Conservation (phyloP, 2,888 invertebrate species). For the Agelastica alni region DNA sequence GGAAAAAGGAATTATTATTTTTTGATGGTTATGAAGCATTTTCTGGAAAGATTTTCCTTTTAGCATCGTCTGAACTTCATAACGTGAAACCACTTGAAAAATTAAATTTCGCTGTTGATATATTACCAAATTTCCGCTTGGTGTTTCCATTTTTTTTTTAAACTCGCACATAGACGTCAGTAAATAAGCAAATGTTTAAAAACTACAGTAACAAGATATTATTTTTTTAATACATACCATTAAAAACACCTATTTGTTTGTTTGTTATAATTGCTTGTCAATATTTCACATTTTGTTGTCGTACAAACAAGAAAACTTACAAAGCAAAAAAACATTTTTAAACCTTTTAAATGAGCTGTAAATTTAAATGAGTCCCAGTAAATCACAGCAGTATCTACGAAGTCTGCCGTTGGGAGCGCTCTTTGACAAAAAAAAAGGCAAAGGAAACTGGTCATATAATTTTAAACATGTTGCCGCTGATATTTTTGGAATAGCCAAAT, state of each 20-base stretch:
- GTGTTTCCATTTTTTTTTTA: too few relatives aligned
- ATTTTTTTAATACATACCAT: too few relatives aligned
- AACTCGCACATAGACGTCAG: too few relatives aligned
- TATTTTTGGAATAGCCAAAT: conserved; percentile 39
- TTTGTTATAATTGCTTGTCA: too few relatives aligned
- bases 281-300: too few relatives aligned
- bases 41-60: conserved; percentile 41
- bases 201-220: too few relatives aligned
- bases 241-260: too few relatives aligned
- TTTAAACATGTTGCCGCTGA: conserved; percentile 32
- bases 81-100: conserved; percentile 43
- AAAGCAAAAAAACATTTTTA: conserved; percentile 19
- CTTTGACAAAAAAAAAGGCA: conserved; percentile 29
- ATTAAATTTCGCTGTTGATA: too few relatives aligned
- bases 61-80: conserved; percentile 46
- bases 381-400: conserved; percentile 32
- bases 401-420: conserved; percentile 25
- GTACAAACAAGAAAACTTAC: too few relatives aligned
- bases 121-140: too few relatives aligned
- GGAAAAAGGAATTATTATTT: conserved; percentile 54
- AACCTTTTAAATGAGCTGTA: conserved; percentile 17
- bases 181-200: too few relatives aligned
- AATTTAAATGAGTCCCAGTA: conserved; percentile 17
- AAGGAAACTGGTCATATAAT: conserved; percentile 35
- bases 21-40: conserved; percentile 56